A percentile compares a stretch with the other conserved stretches of the same genome.
Conservation (phyloP, 2,113 vertebrate species). For the Zootoca vivipara region DNA sequence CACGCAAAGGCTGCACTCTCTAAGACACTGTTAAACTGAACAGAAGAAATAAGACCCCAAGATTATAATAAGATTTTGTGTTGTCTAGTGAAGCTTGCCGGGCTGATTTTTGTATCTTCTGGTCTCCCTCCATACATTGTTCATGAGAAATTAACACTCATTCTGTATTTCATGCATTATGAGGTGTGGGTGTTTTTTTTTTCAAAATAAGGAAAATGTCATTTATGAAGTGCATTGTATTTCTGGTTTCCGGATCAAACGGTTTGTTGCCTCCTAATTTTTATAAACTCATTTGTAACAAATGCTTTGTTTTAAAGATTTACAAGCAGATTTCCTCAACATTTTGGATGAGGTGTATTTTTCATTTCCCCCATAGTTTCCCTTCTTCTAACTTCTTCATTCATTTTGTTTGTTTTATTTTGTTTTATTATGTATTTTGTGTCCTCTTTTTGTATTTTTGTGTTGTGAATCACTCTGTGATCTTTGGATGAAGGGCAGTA, state of each 20-base stretch:
- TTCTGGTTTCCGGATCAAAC: background rate
- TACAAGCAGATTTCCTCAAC: background rate
- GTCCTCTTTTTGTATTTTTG: no score
- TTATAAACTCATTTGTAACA: background rate
- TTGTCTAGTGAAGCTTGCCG: conserved; percentile 7
- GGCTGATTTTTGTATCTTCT: background rate
- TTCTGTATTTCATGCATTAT: background rate
- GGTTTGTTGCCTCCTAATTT: background rate
- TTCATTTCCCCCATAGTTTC: background rate
- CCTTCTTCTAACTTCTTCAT: background rate
- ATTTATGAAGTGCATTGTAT: background rate
- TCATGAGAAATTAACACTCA: background rate
- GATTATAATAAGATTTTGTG: conserved; percentile 35
- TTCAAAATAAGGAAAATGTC: background rate
- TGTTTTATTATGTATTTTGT: no score
- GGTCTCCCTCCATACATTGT: background rate
- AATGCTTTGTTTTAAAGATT: background rate
- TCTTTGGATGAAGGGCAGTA: no score
- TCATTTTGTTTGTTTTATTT: no score
- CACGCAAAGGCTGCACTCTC: conserved; percentile 15
- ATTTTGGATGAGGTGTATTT: background rate
- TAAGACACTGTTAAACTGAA: conserved; percentile 34
- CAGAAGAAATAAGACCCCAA: conserved; percentile 2
- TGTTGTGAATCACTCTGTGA: no score
- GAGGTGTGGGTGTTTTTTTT: background rate